These are phyloP conservation scores for Electrophaes corylata DNA, from an alignment of 2,888 invertebrate species.

Conservation along the genomic window DNA sequence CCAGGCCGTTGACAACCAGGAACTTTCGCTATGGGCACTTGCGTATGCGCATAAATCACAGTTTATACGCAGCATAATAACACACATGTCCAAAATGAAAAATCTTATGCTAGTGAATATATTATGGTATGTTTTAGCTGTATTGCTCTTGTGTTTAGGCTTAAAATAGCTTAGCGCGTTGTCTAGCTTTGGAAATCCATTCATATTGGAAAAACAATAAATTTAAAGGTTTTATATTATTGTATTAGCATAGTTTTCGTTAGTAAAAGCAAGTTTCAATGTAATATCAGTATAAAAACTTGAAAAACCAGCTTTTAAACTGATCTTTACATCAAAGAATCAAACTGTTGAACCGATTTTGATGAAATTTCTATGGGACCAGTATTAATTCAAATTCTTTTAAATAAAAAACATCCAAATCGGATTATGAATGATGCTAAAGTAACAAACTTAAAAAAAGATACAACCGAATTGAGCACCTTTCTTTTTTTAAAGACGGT, in stretches of 20 bases:
- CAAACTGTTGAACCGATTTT: no score
- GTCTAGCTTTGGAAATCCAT: neutral
- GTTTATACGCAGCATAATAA: neutral
- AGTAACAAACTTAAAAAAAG: no score
- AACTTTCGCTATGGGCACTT: slow-evolving; percentile 1
- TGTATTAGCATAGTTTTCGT: neutral
- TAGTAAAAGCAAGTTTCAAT: no score
- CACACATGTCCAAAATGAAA: neutral
- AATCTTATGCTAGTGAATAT: neutral
- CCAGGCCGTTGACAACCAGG: neutral
- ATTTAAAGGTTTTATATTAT: neutral
- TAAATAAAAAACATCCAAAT: no score
- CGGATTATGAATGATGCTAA: no score
- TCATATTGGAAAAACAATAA: neutral
- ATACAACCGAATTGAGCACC: no score
- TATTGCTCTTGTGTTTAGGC: neutral
- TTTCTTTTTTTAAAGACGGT: no score
- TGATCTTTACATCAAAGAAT: no score
- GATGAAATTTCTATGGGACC: no score
- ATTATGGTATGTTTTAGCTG: neutral
- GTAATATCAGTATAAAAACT: no score
- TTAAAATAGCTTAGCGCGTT: neutral
- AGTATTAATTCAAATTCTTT: no score
- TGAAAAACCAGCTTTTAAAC: no score
- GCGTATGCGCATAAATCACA: slow-evolving; percentile 6